These are phyloP conservation scores for Leptosomus discolor DNA, from an alignment of 2,113 vertebrate genomes.

Conservation along the genomic window DNA sequence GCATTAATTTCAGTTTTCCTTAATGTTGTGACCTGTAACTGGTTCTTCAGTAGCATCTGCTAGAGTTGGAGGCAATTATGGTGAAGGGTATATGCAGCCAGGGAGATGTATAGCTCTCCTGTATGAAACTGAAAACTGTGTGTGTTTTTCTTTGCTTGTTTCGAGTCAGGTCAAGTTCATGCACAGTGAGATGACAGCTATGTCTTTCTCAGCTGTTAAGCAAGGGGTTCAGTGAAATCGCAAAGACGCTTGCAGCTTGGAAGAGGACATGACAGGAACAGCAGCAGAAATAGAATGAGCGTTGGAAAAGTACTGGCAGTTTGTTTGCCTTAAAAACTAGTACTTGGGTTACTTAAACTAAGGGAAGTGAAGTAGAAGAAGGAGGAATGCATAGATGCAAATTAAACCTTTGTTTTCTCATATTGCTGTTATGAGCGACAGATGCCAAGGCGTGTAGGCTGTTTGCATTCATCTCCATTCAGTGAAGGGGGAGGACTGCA, in stretches of 20 bases:
- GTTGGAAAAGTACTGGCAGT: background rate
- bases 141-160: background rate
- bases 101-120: background rate
- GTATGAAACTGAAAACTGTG: background rate
- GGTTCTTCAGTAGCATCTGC: background rate
- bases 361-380: background rate
- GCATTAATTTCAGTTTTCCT: background rate
- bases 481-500: background rate
- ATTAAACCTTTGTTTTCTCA: background rate
- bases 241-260: background rate
- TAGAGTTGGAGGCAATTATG: background rate
- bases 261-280: background rate
- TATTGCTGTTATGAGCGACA: background rate
- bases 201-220: background rate
- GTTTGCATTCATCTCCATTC: background rate
- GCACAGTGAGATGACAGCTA: background rate
- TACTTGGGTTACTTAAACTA: background rate
- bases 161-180: background rate
- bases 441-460: background rate
- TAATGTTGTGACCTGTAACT: background rate
- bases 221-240: background rate
- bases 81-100: background rate
- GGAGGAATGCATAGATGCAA: background rate
- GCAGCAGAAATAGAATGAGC: background rate
- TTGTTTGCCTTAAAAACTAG: background rate